A percentile compares a stretch with the other conserved stretches of the same genome.
phyloP scores from a whole-genome alignment of 2,888 invertebrate species.

The Resseliella maxima region DNA sequence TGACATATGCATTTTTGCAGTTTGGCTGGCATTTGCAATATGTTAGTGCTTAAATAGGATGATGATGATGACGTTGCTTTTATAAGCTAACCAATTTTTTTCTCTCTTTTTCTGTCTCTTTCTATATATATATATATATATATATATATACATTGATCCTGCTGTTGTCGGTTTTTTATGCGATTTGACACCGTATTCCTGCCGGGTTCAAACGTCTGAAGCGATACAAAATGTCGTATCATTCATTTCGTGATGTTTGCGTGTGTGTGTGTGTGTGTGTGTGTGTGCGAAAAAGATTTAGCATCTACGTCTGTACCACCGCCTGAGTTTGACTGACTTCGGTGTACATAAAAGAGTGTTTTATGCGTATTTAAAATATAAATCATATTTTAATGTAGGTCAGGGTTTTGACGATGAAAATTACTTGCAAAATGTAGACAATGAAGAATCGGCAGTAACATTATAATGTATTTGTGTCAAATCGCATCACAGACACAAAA shows the following conservation, averaged over 20 bases:
- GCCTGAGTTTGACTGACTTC: constrained; percentile 36
- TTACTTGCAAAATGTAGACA: constrained; percentile 53
- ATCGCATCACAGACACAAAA: constrained; percentile 8
- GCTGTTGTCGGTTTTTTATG: constrained; percentile 22
- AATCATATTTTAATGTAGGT: constrained; percentile 54
- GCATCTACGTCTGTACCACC: constrained; percentile 10
- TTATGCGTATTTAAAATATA: constrained; percentile 54
- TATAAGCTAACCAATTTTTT: neutral
- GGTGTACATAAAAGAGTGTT: constrained; percentile 28
- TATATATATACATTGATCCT: neutral
- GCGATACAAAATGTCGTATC: constrained; percentile 54
- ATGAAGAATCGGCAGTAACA: neutral
- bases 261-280: neutral
- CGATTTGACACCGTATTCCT: neutral
- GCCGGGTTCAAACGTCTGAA: constrained; percentile 43
- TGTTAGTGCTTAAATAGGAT: neutral
- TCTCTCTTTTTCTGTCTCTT: no score
- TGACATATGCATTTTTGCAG: constrained; percentile 47
- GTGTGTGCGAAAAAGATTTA: neutral
- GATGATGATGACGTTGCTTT: neutral
- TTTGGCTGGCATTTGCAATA: constrained; percentile 27
- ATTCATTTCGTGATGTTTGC: neutral
- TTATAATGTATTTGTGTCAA: neutral
- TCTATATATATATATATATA: no score
- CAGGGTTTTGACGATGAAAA: constrained; percentile 20